Evolutionary conservation across 2,797 vertebrate species (phyloP), one percentile per base, ranked within the genome.

Genomic region (Urophycis tenuis): DNA sequence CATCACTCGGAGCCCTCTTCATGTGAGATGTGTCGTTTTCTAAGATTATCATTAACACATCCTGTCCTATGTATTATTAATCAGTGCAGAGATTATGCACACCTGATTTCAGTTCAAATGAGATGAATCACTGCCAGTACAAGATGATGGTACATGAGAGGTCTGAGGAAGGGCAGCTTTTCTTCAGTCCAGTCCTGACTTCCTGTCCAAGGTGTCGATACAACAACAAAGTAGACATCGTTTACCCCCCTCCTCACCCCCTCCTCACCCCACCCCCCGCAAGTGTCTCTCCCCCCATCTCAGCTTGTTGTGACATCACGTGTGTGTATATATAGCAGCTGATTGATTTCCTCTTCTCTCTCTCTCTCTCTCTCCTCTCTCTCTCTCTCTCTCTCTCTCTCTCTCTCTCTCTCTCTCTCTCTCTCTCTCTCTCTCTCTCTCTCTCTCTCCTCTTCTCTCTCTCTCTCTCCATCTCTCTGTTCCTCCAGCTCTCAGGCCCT

Each of bases 301-400:
- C 34, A 14, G 79, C 39, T 15, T 74, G 81, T 76, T 91, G 91
- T 92, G 91, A 92, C 91, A 93, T 93, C 92, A 93, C 87, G 89
- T 85, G 89, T 91, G 88, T 90, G 82, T 92, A 92, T 90, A 92
- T 91, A 91, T 92, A 93, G 91, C 89, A 75, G 87, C 90, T 92
- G 91, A 92, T 91, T 91, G 91, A 92, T 90, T 92, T 87, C 93
- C 92, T 89, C 88, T 82, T 89, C 87, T 88, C 90, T 74, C 84
- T 83, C 86, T 84, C 85, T 80, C 82, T 77, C 29, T 77, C 45
- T 53, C 45, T 19, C 45, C 14, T 45, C 35, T 36, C 35, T 36
- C 35, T 36, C 35, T 36, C 35, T 36, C 35, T 36, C 35, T 36
- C 35, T 36, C 4, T 77, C 45, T 53, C 45, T 19, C 45, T 39